Base-by-base conservation (phyloP, 2,888 invertebrate genomes). In the Andrena hattorfiana region DNA sequence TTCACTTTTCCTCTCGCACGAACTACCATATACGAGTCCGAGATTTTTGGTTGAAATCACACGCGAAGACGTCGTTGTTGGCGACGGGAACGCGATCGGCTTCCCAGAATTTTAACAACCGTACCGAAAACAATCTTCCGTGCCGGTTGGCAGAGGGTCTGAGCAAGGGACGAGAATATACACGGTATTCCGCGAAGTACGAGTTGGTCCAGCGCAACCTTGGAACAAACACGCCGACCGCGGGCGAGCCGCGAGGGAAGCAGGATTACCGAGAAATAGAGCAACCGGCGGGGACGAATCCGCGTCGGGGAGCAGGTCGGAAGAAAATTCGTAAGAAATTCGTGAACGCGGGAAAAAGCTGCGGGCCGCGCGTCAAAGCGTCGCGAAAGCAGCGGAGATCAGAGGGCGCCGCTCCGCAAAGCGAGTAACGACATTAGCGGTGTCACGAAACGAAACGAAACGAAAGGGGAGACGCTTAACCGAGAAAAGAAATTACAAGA, bases 391-490 rank as follows among this genome's bases (percentile, higher is more conserved):
- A 13, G n/a, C 26, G n/a, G 23, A 49, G 68, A 68, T 54, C 68
- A 32, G 62, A 68, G 49, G 32, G 20, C 28, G 68, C 35, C 62
- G 62, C 35, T 60, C 10, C 49, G 62, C 51, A 32, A 51, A 60
- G 60, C 70, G 70, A 35, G 28, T 64, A 72, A 72, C 72, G 20
- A 67, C 60, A 60, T 60, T 62, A 62, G 28, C 66, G 60, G 67
- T 71, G 51, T 67, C 66, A 62, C 71, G 81, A 49, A 71, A 67
- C 60, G 67, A 42, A 63, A 63, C 10, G 32, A 42, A 42, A 42
- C 42, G 42, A 42, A 42, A 35, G 48, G 30, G 54, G 51, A 64
- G 30, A 28, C 30, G 69, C 20, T 59, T 63, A 72, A 23, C 16
- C 48, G 28, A 26, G 56, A 56, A 64, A 70, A 54, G 66, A 28